Evolutionary conservation across 2,113 vertebrate species (phyloP).

Genomic region (Octodon degus): DNA sequence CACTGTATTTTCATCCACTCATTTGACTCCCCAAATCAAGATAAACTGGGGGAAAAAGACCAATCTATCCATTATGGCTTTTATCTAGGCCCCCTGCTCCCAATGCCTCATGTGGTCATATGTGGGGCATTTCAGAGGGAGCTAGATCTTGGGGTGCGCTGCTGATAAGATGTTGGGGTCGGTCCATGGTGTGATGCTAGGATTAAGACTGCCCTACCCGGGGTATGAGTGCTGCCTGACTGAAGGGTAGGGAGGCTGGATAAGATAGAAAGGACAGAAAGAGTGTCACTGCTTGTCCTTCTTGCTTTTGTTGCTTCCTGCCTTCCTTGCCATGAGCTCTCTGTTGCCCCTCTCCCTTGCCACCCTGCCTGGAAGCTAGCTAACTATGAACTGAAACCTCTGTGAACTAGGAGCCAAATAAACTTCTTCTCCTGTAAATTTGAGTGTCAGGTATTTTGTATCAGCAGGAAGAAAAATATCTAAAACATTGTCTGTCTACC

Average conservation of each 20-base stretch:
- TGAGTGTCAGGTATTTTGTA: background rate
- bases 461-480: background rate
- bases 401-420: background rate
- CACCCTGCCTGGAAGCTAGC: background rate
- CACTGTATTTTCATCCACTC: conserved; percentile 50
- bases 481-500: background rate
- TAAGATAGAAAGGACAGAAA: background rate
- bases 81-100: background rate
- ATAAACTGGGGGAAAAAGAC: background rate
- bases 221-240: background rate
- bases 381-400: background rate
- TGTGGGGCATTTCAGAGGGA: background rate
- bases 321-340: background rate
- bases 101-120: background rate
- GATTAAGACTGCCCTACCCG: background rate
- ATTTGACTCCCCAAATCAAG: background rate
- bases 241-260: background rate
- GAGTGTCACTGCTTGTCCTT: background rate
- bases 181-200: background rate
- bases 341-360: background rate
- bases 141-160: background rate
- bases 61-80: background rate
- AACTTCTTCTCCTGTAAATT: background rate
- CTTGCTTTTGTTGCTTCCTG: background rate
- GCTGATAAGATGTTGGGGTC: background rate